Evolutionary conservation across 2,888 invertebrate genomes (phyloP).

Genomic region (Drosophila niveifrons): DNA sequence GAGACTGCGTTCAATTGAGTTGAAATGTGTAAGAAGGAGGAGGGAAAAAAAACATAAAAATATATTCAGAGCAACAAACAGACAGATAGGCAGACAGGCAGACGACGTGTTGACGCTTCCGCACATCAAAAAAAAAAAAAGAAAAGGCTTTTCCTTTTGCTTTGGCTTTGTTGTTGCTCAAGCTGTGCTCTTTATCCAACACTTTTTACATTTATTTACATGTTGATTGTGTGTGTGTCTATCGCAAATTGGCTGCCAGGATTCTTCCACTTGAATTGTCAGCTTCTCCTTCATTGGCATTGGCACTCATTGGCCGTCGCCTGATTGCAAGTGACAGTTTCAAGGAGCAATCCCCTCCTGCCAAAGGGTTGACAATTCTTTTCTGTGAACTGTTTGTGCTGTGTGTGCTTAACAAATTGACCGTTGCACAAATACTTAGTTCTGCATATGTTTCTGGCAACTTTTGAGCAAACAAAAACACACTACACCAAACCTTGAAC

Average conservation of each 20-base stretch:
- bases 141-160: constrained; percentile 51
- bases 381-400: neutral
- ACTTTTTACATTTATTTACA: constrained; percentile 81
- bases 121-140: constrained; percentile 75
- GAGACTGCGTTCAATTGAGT: constrained; percentile 72
- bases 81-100: constrained; percentile 12
- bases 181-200: constrained; percentile 36
- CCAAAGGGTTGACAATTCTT: constrained; percentile 61
- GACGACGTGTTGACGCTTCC: constrained; percentile 73
- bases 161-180: constrained; percentile 47
- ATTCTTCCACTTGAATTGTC: constrained; percentile 80
- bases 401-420: constrained; percentile 75
- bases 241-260: constrained; percentile 79
- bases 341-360: constrained; percentile 46
- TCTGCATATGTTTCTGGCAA: constrained; percentile 63
- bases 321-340: constrained; percentile 82
- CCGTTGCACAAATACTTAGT: constrained; percentile 71
- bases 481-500: constrained; percentile 1
- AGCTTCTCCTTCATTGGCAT: constrained; percentile 71
- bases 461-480: constrained; percentile 11
- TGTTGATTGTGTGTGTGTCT: constrained; percentile 65
- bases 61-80: constrained; percentile 4
- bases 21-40: constrained; percentile 55
- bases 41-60: constrained; percentile 24
- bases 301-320: constrained; percentile 57